Evolutionary conservation across 2,888 invertebrate genomes (phyloP).

Genomic region (Microdon myrmicae): DNA sequence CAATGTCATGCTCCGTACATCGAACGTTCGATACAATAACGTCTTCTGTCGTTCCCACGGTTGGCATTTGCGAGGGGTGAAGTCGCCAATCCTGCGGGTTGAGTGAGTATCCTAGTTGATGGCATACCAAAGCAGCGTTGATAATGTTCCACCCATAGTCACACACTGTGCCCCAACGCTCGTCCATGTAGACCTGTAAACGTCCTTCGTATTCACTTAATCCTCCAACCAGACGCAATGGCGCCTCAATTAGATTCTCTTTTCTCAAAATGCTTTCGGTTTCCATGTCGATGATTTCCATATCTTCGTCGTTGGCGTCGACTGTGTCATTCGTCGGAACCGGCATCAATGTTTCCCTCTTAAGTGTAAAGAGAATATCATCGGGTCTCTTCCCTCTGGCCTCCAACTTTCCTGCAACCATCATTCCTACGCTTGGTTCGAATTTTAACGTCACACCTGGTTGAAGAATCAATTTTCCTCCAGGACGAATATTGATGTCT

Average conservation of each 20-base stretch:
- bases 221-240: slow-evolving; percentile 85
- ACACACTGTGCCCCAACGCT: slow-evolving; percentile 97
- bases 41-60: slow-evolving; percentile 79
- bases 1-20: slow-evolving; percentile 90
- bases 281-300: slow-evolving; percentile 68
- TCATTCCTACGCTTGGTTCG: slow-evolving; percentile 93
- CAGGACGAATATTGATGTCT: slow-evolving; percentile 94
- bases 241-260: slow-evolving; percentile 71
- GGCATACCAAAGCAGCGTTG: slow-evolving; percentile 93
- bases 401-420: slow-evolving; percentile 92
- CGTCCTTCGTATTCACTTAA: slow-evolving; percentile 85
- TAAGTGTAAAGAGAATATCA: slow-evolving; percentile 82
- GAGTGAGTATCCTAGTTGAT: slow-evolving; percentile 91
- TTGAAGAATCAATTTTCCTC: slow-evolving; percentile 88
- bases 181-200: slow-evolving; percentile 83
- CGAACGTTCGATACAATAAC: slow-evolving; percentile 87
- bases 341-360: slow-evolving; percentile 77
- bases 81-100: slow-evolving; percentile 93
- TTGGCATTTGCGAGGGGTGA: slow-evolving; percentile 83
- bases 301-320: slow-evolving; percentile 66
- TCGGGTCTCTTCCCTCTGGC: slow-evolving; percentile 83
- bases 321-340: slow-evolving; percentile 73
- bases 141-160: slow-evolving; percentile 94
- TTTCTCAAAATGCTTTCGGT: slow-evolving; percentile 72
- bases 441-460: slow-evolving; percentile 91